phyloP scores from a whole-genome alignment of 2,113 vertebrate genomes.

The Corynorhinus townsendii region DNA sequence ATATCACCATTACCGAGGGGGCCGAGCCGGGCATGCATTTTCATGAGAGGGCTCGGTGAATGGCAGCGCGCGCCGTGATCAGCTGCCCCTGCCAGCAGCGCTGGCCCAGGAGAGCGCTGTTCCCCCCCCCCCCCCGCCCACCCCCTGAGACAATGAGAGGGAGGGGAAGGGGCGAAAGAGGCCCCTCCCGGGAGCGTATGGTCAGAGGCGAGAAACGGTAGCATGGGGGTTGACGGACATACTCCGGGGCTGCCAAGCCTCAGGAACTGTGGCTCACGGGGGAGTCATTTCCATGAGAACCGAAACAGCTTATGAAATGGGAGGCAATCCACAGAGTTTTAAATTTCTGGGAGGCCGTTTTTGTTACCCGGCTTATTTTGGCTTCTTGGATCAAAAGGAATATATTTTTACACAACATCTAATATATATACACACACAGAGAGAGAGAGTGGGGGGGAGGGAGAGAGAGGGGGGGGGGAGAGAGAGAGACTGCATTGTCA shows the following conservation, averaged over 20 bases:
- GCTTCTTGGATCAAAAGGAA: slow-evolving; percentile 65
- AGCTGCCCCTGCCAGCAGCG: slow-evolving; percentile 81
- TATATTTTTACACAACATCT: slow-evolving; percentile 53
- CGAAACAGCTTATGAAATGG: slow-evolving; percentile 79
- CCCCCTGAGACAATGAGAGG: slow-evolving; percentile 82
- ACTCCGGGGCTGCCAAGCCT: slow-evolving; percentile 71
- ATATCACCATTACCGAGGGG: slow-evolving; percentile 92
- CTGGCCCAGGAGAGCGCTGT: slow-evolving; percentile 71
- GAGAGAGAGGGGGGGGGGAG: too few relatives aligned
- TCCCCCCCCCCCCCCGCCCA: neutral
- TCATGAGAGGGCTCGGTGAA: slow-evolving; percentile 86
- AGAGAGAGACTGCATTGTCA: neutral
- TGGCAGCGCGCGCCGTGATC: slow-evolving; percentile 86
- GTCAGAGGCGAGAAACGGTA: slow-evolving; percentile 80
- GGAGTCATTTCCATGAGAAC: slow-evolving; percentile 76
- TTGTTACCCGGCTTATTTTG: slow-evolving; percentile 72
- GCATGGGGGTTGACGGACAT: slow-evolving; percentile 78
- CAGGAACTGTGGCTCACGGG: slow-evolving; percentile 77
- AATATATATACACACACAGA: neutral
- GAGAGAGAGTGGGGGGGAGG: neutral
- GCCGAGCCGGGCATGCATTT: slow-evolving; percentile 87
- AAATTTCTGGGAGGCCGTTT: slow-evolving; percentile 75
- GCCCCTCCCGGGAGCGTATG: slow-evolving; percentile 71
- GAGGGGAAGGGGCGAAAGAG: slow-evolving; percentile 82
- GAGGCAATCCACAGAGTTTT: slow-evolving; percentile 78